A percentile compares a stretch with the other conserved stretches of the same genome.
These are phyloP conservation scores for Apostichopus parvimensis DNA, from an alignment of 35 echinoderm and acorn worm species.

Conservation along the genomic window DNA sequence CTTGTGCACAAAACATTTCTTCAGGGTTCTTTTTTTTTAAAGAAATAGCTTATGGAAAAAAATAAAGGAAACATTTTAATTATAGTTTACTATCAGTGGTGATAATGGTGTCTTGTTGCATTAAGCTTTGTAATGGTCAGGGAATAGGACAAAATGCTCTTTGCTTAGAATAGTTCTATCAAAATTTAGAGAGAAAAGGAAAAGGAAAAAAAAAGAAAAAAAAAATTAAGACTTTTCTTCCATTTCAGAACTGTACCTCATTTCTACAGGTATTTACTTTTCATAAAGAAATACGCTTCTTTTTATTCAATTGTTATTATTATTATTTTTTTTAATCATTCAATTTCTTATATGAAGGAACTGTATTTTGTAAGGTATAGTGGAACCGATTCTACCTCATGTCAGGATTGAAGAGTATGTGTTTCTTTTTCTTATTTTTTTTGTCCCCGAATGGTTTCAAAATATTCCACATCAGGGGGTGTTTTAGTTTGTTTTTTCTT, in stretches of 20 bases:
- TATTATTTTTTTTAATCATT: neutral
- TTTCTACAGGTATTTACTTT: constrained; percentile 15
- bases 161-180: neutral
- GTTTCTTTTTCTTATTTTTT: neutral
- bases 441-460: neutral
- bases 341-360: neutral
- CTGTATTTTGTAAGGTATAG: neutral
- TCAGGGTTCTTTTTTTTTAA: neutral
- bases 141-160: neutral
- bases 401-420: neutral
- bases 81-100: neutral
- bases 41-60: neutral
- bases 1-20: neutral
- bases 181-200: neutral
- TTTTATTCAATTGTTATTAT: neutral
- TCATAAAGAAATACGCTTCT: neutral
- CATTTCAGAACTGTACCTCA: neutral
- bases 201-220: neutral
- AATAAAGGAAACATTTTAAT: neutral
- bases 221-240: neutral
- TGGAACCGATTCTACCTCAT: neutral
- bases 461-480: neutral
- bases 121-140: neutral
- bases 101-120: neutral
- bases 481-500: neutral